Percentiles rank a stretch among this genome's conserved stretches.
Evolutionary conservation across 2,888 invertebrate species (phyloP).

Genomic region (Rhodophaea formosa): DNA sequence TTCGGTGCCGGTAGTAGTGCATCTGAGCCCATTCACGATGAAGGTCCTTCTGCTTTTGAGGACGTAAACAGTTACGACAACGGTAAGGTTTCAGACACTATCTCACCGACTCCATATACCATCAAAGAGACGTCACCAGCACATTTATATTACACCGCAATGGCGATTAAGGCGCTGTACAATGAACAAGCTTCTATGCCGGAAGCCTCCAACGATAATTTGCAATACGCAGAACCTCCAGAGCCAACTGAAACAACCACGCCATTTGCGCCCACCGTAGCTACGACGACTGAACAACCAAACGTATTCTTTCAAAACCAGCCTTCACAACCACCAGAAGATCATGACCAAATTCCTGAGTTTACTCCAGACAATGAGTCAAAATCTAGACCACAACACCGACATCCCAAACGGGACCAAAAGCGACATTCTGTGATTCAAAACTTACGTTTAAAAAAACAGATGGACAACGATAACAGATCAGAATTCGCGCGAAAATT

Average conservation of each 20-base stretch:
- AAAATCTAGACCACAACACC: conserved; percentile 31
- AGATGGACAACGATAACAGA: conserved; percentile 33
- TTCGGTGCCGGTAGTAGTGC: conserved; percentile 48
- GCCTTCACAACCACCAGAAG: conserved; percentile 33
- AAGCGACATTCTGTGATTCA: conserved; percentile 37
- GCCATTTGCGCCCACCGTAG: conserved; percentile 35
- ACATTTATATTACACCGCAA: conserved; percentile 61
- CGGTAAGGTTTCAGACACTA: conserved; percentile 38
- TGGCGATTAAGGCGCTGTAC: conserved; percentile 61
- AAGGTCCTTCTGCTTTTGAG: conserved; percentile 48
- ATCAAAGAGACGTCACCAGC: conserved; percentile 60
- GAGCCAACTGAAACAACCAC: conserved; percentile 37
- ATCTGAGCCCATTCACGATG: conserved; percentile 41
- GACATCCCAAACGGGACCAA: conserved; percentile 7
- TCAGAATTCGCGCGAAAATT: conserved; percentile 26
- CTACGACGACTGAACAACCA: conserved; percentile 41
- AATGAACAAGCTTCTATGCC: conserved; percentile 51
- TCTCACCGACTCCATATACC: conserved; percentile 51
- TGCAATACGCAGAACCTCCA: conserved; percentile 62
- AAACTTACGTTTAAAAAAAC: conserved; percentile 32
- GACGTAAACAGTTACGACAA: conserved; percentile 47
- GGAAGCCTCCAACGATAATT: conserved; percentile 67
- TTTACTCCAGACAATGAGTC: conserved; percentile 33
- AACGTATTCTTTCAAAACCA: conserved; percentile 38
- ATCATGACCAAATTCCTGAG: conserved; percentile 30